Base-by-base conservation (phyloP, 1,140 invertebrate species). In the Lucilia cuprina region DNA sequence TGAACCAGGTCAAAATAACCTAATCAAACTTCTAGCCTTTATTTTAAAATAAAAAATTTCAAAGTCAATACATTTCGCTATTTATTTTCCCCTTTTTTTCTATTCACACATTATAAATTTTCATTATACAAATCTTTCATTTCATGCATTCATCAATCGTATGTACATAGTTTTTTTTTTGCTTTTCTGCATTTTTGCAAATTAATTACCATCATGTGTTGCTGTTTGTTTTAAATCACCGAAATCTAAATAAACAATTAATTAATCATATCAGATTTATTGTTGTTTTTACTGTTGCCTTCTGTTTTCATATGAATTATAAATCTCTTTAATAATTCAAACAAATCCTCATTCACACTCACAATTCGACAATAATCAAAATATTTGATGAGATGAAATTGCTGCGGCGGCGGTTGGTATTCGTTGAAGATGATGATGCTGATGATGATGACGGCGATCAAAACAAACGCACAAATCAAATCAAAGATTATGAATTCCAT, bases 381-480 rank as follows among this genome's bases (percentile, higher is more conserved):
- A 70, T 10, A 60, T 17, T 2, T 14, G 14, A 60, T 5, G 55
- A 14, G 55, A 41, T 41, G 41, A 41, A 10, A 41, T 8, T 10
- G 41, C 7, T 41, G 41, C 3, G 25, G 41, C 3, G 25, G 41
- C 41, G 41, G 41, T 41, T 41, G 55, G 55, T 8, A 3, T 30
- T 30, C n/a, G 25, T 3, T 30, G 25, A 65, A n/a, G 14, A 8
- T 65, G 21, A 70, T 70, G 65, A 21, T 70, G 65, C 25, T 2
- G 14, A 8, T 65, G 21, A 70, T 70, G 65, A 21, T 70, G 65
- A 70, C 5, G 65, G 65, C 19, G 65, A 70, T 70, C 65, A 70
- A 70, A 70, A 70, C 65, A 70, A 70, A 70, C 65, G 19, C 19
- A 70, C 65, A 70, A 70, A 70, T 70, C 65, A 70, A 70, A 70